Base-by-base conservation (phyloP, 2,797 vertebrate genomes). In the Mionectes olivaceus region DNA sequence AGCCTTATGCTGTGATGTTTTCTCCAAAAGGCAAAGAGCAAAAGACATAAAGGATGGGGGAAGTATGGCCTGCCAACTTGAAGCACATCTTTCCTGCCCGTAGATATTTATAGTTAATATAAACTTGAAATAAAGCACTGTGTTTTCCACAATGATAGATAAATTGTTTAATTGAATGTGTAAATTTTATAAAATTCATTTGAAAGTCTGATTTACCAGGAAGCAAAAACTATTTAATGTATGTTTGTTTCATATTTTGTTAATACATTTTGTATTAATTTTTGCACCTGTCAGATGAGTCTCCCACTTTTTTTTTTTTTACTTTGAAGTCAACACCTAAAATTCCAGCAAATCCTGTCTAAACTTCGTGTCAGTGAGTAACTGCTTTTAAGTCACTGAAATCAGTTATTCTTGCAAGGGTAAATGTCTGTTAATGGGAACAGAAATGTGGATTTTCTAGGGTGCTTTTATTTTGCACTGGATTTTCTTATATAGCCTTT, bases 1-100 rank as follows among this genome's bases (percentile, higher is more conserved):
- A 98, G 65, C 99, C 99, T 19, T 98, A 99, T 23, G 98, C 98
- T 8, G 98, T 98, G 52, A 98, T 98, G 69, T 99, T 99, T 97
- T 99, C 99, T 89, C 98, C 98, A 7, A 99, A 99, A 97, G 90
- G 75, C 83, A 98, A 98, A 65, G 97, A 98, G 59, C 97, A 98
- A 96, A 98, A 99, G 83, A 98, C 77, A 68, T 98, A 94, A 95
- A 85, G 77, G 37, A 73, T 87, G 71, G 93, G 93, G 80, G 73
- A 83, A 93, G 61, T 41, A 46, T 79, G 64, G 52, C 89, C 22
- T 30, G n/a, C 25, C 81, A 79, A 22, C 70, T 39, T 65, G 81
- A 83, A 90, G 52, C 65, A 44, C 50, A 24, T 10, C 44, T 83
- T 83, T 94, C 63, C 76, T 94, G 79, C 71, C 89, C 41, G 71